phyloP scores from a whole-genome alignment of 2,113 vertebrate genomes.

The Bothrops jararaca region DNA sequence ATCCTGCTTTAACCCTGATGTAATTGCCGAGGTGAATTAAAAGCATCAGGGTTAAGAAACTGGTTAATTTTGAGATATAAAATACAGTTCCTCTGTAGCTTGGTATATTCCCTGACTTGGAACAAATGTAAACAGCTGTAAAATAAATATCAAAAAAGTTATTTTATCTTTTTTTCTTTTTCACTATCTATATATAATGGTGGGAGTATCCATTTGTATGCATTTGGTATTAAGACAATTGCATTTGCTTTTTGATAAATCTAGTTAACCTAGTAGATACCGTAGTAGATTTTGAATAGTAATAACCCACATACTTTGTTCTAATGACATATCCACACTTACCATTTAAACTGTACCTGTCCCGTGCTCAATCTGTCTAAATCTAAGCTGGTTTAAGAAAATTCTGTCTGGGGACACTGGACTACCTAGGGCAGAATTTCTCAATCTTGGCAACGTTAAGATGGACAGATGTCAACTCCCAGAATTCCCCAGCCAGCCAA shows the following conservation, averaged over 20 bases:
- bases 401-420: not conserved
- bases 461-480: not conserved
- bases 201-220: not conserved
- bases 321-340: not conserved
- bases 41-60: not conserved
- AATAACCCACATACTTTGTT: not conserved
- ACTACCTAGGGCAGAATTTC: not conserved
- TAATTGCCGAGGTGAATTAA: not conserved
- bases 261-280: not conserved
- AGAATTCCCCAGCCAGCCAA: not conserved
- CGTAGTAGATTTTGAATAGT: not conserved
- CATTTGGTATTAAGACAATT: not conserved
- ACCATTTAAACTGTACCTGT: not conserved
- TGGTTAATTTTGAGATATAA: not conserved
- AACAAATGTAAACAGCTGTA: constrained; percentile 26
- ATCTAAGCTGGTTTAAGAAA: not conserved
- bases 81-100: not conserved
- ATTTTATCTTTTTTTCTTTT: not conserved
- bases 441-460: not conserved
- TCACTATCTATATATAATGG: not conserved
- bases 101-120: not conserved
- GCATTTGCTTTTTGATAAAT: constrained; percentile 27
- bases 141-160: not conserved
- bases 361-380: not conserved
- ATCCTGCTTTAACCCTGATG: not conserved